Evolutionary conservation across 1,140 invertebrate genomes (phyloP).

Genomic region (Carcinoscorpius rotundicauda): DNA sequence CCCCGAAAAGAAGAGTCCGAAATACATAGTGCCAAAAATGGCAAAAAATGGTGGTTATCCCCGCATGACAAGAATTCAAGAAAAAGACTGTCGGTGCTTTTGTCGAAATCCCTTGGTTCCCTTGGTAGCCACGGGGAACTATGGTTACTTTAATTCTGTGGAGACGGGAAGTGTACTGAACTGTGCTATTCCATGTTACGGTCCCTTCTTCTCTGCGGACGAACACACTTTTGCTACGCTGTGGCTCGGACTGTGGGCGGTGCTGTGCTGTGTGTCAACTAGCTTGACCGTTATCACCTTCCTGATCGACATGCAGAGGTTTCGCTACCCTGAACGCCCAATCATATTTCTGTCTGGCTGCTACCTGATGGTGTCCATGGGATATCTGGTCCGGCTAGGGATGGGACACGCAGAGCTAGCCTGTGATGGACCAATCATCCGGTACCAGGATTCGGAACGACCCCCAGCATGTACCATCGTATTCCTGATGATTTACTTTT

Average conservation of each 20-base stretch:
- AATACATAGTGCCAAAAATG: too few relatives aligned
- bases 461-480: constrained; percentile 60
- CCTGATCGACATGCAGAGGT: constrained; percentile 75
- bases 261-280: constrained; percentile 40
- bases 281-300: constrained; percentile 58
- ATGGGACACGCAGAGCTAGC: constrained; percentile 77
- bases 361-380: constrained; percentile 85
- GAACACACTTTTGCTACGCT: constrained; percentile 79
- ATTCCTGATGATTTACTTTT: constrained; percentile 82
- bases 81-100: constrained; percentile 52
- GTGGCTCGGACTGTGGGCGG: constrained; percentile 41
- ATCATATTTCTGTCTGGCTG: constrained; percentile 91
- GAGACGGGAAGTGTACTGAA: constrained; percentile 57
- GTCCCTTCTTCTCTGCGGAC: constrained; percentile 68
- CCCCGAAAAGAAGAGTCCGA: too few relatives aligned
- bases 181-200: constrained; percentile 81
- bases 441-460: constrained; percentile 48
- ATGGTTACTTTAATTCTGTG: constrained; percentile 45
- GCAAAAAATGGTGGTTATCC: too few relatives aligned
- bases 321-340: constrained; percentile 72
- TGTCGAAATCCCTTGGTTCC: constrained; percentile 60
- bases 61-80: too few relatives aligned
- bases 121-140: constrained; percentile 43
- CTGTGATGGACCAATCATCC: constrained; percentile 56
- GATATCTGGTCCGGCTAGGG: constrained; percentile 72